Percentiles rank a stretch among this genome's conserved stretches.
phyloP scores from a whole-genome alignment of 2,113 vertebrate species.

The Carollia perspicillata region DNA sequence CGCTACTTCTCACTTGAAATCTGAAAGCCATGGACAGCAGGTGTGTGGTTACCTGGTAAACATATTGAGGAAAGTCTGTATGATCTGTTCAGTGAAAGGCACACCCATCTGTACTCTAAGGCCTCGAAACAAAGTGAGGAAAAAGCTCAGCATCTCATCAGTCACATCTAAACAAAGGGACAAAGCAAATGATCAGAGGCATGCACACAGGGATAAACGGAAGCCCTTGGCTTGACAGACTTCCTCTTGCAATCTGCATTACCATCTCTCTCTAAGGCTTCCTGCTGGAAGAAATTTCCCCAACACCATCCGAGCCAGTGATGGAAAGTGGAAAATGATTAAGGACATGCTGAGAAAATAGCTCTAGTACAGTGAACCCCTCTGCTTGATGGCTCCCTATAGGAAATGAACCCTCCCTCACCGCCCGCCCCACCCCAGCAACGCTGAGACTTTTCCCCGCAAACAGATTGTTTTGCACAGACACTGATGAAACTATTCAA shows the following conservation, averaged over 20 bases:
- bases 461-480: not conserved
- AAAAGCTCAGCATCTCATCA: slow-evolving; percentile 98
- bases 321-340: not conserved
- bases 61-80: slow-evolving; percentile 99
- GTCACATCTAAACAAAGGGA: slow-evolving; percentile 89
- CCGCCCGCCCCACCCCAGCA: not conserved
- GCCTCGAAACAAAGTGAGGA: slow-evolving; percentile 96
- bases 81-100: slow-evolving; percentile 97
- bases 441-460: not conserved
- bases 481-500: not conserved
- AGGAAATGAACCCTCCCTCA: not conserved
- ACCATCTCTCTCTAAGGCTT: not conserved
- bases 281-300: not conserved
- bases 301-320: not conserved
- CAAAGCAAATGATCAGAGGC: not conserved
- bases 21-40: not conserved
- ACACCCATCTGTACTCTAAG: slow-evolving; percentile 98
- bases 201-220: not conserved
- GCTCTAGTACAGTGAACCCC: not conserved
- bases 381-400: not conserved
- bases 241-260: not conserved
- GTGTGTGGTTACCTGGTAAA: slow-evolving; percentile 91
- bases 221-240: not conserved
- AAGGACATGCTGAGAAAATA: not conserved
- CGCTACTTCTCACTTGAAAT: not conserved